Base-by-base conservation (phyloP, 2,888 invertebrate species). In the Octonoba sinensis region DNA sequence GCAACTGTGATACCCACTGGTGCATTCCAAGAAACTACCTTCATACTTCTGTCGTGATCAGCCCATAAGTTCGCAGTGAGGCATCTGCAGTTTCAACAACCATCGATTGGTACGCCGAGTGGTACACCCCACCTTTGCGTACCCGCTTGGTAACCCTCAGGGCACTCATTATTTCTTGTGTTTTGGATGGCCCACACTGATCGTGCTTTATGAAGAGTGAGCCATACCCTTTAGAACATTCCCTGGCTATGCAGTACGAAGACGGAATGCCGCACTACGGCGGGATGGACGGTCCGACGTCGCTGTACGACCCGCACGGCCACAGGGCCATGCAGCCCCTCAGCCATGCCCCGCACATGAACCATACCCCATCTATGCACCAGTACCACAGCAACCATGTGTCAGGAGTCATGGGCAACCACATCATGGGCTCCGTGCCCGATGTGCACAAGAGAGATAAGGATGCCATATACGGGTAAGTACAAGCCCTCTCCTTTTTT, bases 401-500 rank as follows among this genome's bases (percentile, higher is more conserved):
- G 24, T 69, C 66, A 13, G 78, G 77, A 44, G 95, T 95, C 89
- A 91, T 90, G 85, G 85, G 87, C 59, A 88, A 88, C 85, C 88
- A 88, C 83, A 88, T 89, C 78, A 90, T 90, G 89, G 90, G 90
- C 79, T 90, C 91, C 86, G 92, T 92, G 84, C 95, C 96, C 87
- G 95, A 96, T 90, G 96, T 96, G 87, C 96, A 96, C 91, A 97
- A 97, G 91, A 92, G 97, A 89, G 97, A 97, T 92, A 97, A 97
- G 92, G 97, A 97, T 92, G 96, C 97, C 89, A 97, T 97, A 90
- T 97, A 97, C 91, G 96, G 97, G 97, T 97, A 92, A 95, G 96
- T 86, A 56, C 36, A 11, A 36, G 11, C 36, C 3, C 6, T 36
- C 36, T 36, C 8, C 36, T 2, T 36, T 36, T 36, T 8, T 36